Conservation (phyloP, 2,888 invertebrate species). For the Acanthosepion esculentum region DNA sequence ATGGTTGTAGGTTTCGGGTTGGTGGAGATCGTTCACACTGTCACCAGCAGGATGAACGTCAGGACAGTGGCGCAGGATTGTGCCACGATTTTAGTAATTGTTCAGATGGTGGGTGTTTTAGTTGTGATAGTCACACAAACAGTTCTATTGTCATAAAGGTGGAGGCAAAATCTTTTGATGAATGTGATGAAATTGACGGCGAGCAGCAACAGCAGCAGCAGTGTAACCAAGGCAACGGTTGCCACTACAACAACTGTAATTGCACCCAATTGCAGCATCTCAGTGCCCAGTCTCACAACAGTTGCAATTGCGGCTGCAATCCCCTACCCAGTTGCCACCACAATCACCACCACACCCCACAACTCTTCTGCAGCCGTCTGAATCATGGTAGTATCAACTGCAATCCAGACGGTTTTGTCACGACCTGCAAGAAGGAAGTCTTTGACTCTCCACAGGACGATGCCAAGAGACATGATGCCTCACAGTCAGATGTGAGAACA, state of each 20-base stretch:
- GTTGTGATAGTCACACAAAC: neutral
- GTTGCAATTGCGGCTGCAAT: neutral
- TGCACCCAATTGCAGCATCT: neutral
- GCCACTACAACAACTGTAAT: neutral
- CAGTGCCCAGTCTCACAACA: neutral
- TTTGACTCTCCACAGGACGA: neutral
- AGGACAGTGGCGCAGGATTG: neutral
- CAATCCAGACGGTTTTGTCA: neutral
- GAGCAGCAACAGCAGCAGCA: neutral
- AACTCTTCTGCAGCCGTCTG: neutral
- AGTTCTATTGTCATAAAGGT: neutral
- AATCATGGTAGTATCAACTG: neutral
- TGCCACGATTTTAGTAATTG: neutral
- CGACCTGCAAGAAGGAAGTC: constrained; percentile 36
- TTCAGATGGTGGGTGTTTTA: neutral
- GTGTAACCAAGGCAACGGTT: neutral
- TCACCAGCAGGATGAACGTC: neutral
- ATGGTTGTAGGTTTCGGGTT: neutral
- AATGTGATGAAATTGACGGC: neutral
- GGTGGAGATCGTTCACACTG: neutral
- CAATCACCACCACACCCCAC: neutral
- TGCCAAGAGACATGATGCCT: neutral
- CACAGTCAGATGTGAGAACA: neutral
- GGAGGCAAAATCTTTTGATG: neutral
- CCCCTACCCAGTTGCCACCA: constrained; percentile 36